Conservation (phyloP, 2,113 vertebrate genomes). For the Tinamus guttatus region DNA sequence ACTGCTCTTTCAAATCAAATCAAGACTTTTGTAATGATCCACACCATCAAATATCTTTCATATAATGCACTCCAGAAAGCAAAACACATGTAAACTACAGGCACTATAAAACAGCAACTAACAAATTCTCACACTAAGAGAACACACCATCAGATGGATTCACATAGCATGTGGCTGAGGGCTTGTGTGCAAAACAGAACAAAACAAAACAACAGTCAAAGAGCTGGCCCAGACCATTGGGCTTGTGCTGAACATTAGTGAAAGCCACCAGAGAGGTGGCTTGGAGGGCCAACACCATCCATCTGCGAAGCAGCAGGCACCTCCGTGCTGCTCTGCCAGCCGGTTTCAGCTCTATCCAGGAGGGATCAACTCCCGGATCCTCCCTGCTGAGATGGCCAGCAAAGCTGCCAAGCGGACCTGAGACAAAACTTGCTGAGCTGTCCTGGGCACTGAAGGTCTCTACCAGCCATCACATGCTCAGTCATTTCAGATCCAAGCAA, state of each 20-base stretch:
- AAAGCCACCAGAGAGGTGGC: background rate
- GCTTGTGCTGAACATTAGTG: background rate
- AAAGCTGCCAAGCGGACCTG: background rate
- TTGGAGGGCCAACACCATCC: background rate
- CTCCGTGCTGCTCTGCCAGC: accelerated
- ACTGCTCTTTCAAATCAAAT: background rate
- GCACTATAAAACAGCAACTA: background rate
- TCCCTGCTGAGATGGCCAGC: background rate
- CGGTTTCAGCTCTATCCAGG: background rate
- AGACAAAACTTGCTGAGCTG: background rate
- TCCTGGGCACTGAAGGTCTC: background rate
- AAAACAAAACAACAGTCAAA: background rate
- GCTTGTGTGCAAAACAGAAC: background rate
- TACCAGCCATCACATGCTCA: background rate
- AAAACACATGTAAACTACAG: background rate
- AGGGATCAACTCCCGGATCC: background rate
- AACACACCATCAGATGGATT: background rate
- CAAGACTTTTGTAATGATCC: background rate
- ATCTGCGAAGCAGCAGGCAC: background rate
- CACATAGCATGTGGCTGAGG: background rate
- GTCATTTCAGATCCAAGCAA: background rate
- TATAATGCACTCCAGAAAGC: background rate
- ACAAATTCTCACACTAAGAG: background rate
- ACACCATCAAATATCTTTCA: background rate
- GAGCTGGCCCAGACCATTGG: background rate